These are phyloP conservation scores for Ochotona princeps DNA, from an alignment of 2,113 vertebrate genomes.

Conservation along the genomic window DNA sequence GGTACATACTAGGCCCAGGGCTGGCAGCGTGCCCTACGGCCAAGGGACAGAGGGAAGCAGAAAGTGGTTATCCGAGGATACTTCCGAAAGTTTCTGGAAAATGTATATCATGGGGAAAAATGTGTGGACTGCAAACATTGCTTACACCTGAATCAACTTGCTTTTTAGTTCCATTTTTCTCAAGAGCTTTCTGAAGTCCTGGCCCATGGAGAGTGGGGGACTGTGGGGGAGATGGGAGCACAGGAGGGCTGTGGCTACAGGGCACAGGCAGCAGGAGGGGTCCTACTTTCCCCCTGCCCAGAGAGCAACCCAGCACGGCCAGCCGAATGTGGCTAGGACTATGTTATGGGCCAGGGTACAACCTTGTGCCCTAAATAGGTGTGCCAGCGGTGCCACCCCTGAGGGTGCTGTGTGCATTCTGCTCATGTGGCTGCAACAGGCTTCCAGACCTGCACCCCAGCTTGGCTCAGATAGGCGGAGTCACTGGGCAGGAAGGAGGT, in stretches of 20 bases:
- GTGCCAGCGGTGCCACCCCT: conserved; percentile 59
- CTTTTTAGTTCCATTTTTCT: too few relatives aligned
- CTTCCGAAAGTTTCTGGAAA: too few relatives aligned
- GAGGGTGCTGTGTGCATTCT: conserved; percentile 46
- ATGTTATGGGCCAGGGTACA: background rate
- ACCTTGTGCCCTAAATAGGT: conserved; percentile 51
- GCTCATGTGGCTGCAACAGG: background rate
- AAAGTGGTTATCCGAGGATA: too few relatives aligned
- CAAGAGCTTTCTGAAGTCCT: too few relatives aligned
- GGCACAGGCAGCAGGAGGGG: too few relatives aligned
- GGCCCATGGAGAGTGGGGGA: too few relatives aligned
- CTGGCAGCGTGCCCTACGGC: background rate
- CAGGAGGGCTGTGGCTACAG: too few relatives aligned
- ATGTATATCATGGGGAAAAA: too few relatives aligned
- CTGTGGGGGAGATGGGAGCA: too few relatives aligned
- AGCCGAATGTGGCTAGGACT: conserved; percentile 41
- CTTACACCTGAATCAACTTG: too few relatives aligned
- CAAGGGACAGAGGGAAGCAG: rapidly evolving
- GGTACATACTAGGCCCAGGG: background rate
- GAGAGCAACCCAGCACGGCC: conserved; percentile 54
- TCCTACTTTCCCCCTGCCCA: background rate
- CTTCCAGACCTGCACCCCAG: conserved; percentile 76
- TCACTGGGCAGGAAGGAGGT: background rate
- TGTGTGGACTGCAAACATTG: too few relatives aligned
- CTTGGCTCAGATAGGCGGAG: background rate